Base-by-base conservation (phyloP, 2,113 vertebrate species). In the Neoarius graeffei region DNA sequence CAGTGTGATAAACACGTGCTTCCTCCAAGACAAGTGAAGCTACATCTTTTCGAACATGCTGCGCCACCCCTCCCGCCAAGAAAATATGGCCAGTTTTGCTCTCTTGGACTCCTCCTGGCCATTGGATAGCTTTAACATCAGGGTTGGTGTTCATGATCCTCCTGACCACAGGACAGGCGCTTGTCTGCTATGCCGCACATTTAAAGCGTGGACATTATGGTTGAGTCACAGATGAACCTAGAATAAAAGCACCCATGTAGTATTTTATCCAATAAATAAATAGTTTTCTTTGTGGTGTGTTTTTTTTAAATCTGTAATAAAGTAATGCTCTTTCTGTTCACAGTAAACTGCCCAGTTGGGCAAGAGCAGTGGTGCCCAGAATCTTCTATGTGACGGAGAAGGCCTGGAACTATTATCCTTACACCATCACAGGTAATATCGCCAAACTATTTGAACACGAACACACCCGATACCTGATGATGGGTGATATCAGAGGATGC, bases 381-480 rank as follows among this genome's bases (percentile, higher is more conserved):
- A 99, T 99, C 94, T 99, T 99, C 95, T 99, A 99, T 0, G 97
- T 99, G 89, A 99, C 98, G 1, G 98, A 99, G 93, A 99, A 99
- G 92, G 98, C 98, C 0, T 99, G 98, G 98, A 99, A 99, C 96
- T 99, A 99, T 85, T 99, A 99, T 88, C 98, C 98, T 52, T 99
- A 99, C 88, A 99, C 98, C 81, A 96, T 99, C 90, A 99, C 98
- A 96, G 98, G 98, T 99, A 93, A 96, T 77, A 30, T 30, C 20
- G 30, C 48, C 57, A 30, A 27, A 66, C 27, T 25, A 0, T 13
- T 17, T 5, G 60, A 62, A 23, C 60, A 62, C 20, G 0, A 62
- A 57, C 54, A 56, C 57, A 15, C 27, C n/a, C 14, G 13, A 5
- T 13, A 35, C 30, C 69, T 1, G 30, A 73, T 73, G 15, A n/a